Conservation (phyloP, 1,140 invertebrate species). For the Papilio glaucus region DNA sequence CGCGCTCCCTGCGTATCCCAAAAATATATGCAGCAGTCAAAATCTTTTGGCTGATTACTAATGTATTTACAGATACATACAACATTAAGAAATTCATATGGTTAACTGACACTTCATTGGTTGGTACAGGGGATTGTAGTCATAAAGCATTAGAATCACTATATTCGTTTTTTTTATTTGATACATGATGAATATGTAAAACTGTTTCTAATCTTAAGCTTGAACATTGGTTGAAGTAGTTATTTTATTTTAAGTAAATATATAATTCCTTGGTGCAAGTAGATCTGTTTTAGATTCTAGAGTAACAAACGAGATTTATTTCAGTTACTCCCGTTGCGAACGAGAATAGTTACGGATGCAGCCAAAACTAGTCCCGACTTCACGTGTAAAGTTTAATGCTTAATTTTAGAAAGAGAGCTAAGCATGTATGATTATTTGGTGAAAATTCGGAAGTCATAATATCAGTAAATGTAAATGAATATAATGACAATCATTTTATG, state of each 20-base stretch:
- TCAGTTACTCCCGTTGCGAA: background rate
- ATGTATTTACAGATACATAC: no score
- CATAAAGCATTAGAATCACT: no score
- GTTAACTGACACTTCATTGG: no score
- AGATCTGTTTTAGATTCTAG: background rate
- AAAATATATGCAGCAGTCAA: no score
- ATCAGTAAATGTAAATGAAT: no score
- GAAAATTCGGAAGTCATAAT: background rate
- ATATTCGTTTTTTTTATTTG: no score
- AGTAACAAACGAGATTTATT: constrained; percentile 2
- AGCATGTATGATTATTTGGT: background rate
- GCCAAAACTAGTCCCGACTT: background rate
- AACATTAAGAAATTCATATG: no score
- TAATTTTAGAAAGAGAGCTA: background rate
- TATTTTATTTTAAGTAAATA: background rate
- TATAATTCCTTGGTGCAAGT: background rate
- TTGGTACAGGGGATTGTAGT: no score
- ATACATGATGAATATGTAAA: no score
- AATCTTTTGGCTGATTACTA: no score
- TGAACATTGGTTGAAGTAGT: background rate
- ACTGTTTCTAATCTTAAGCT: background rate
- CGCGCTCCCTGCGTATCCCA: no score
- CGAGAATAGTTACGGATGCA: background rate
- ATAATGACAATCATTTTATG: no score
- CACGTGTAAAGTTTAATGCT: background rate